A percentile compares a stretch with the other conserved stretches of the same genome.
phyloP scores from a whole-genome alignment of 1,140 invertebrate genomes.

The Oedothorax gibbosus region DNA sequence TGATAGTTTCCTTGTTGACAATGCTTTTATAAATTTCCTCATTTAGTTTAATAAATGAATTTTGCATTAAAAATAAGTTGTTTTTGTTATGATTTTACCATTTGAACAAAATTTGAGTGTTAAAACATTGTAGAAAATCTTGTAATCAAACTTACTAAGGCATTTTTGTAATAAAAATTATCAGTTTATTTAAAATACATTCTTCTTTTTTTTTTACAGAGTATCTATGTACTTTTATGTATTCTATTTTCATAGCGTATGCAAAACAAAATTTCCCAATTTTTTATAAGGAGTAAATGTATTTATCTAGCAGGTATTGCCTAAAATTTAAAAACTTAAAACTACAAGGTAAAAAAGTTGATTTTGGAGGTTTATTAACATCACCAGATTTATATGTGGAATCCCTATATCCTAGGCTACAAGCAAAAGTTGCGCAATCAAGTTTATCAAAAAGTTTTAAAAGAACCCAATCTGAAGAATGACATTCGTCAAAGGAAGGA shows the following conservation, averaged over 20 bases:
- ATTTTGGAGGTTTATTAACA: too few species aligned
- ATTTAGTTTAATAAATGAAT: background rate
- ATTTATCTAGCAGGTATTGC: background rate
- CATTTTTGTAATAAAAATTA: too few species aligned
- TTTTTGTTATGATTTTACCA: too few species aligned
- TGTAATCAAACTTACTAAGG: too few species aligned
- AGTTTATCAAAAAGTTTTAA: slow-evolving; percentile 51
- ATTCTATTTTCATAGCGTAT: background rate
- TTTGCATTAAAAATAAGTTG: too few species aligned
- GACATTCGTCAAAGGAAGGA: slow-evolving; percentile 45
- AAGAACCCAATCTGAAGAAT: slow-evolving; percentile 32
- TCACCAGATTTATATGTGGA: too few species aligned
- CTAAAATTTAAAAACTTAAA: background rate
- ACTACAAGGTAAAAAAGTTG: background rate
- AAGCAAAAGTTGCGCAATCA: slow-evolving; percentile 59
- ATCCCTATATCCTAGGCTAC: slow-evolving; percentile 16
- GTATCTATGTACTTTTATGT: background rate
- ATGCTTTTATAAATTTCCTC: background rate
- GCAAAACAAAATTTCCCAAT: background rate
- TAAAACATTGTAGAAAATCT: too few species aligned
- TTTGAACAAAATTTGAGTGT: too few species aligned
- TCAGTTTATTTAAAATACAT: too few species aligned
- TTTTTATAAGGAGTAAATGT: background rate
- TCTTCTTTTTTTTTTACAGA: too few species aligned
- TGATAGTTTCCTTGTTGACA: background rate